Evolutionary conservation across 2,888 invertebrate genomes (phyloP).

Genomic region (Ormia ochracea): DNA sequence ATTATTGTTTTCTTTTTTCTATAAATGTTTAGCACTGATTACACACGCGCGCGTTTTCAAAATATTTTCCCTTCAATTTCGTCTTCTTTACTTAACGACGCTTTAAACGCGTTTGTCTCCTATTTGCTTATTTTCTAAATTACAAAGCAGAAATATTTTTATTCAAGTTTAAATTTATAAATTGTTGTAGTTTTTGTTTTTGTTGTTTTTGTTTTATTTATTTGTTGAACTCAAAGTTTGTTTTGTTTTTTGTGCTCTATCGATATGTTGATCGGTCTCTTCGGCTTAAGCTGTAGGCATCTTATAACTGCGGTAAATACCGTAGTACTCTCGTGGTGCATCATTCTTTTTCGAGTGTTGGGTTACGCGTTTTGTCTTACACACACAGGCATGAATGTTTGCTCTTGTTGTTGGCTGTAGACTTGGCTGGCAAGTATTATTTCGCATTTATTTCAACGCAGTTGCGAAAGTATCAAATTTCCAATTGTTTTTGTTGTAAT

Average conservation of each 20-base stretch:
- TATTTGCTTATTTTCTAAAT: conserved; percentile 24
- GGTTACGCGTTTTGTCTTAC: conserved; percentile 42
- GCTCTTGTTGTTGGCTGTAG: conserved; percentile 20
- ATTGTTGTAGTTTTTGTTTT: conserved; percentile 6
- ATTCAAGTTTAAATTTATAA: conserved; percentile 38
- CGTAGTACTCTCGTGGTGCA: background rate
- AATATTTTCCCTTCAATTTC: background rate
- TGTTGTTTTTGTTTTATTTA: conserved; percentile 12
- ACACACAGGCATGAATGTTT: background rate
- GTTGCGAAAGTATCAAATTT: conserved; percentile 49
- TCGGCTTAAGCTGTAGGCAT: conserved; percentile 8
- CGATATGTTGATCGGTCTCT: conserved; percentile 17
- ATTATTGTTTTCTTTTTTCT: background rate
- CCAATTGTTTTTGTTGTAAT: conserved; percentile 19
- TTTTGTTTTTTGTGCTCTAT: conserved; percentile 38
- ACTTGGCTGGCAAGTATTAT: conserved; percentile 9
- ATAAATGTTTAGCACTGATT: conserved; percentile 24
- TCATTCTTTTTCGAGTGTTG: conserved; percentile 15
- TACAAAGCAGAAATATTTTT: conserved; percentile 41
- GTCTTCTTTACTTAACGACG: conserved; percentile 54
- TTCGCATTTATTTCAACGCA: conserved; percentile 30
- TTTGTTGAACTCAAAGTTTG: conserved; percentile 53
- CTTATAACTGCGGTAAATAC: conserved; percentile 4
- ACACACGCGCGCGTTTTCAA: conserved; percentile 42
- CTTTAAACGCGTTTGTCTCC: conserved; percentile 60